Evolutionary conservation across 2,888 invertebrate species (phyloP).

Genomic region (Odontocolon sp.): DNA sequence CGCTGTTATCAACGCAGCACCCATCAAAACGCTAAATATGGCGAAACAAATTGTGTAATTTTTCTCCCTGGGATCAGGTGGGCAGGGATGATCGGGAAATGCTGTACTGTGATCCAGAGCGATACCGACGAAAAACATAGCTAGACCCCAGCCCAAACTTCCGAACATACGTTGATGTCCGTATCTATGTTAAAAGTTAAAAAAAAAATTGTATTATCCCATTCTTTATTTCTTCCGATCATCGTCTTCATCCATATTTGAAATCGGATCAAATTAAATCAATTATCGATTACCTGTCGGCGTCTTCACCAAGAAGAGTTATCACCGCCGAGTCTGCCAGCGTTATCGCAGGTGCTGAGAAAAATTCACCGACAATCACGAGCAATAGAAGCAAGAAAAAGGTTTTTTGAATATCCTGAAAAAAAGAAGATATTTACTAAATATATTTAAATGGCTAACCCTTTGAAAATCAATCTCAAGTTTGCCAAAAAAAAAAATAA

Average conservation of each 20-base stretch:
- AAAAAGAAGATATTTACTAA: slow-evolving; percentile 19
- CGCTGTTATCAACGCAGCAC: slow-evolving; percentile 95
- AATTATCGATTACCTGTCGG: slow-evolving; percentile 84
- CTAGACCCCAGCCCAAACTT: slow-evolving; percentile 98
- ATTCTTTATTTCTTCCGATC: background rate
- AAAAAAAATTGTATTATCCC: background rate
- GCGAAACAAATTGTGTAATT: slow-evolving; percentile 99
- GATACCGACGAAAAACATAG: slow-evolving; percentile 99
- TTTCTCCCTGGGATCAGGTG: slow-evolving; percentile 94
- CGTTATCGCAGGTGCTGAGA: slow-evolving; percentile 97
- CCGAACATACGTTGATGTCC: slow-evolving; percentile 99
- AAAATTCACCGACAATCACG: slow-evolving; percentile 98
- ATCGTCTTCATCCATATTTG: background rate
- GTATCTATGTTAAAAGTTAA: slow-evolving; percentile 83
- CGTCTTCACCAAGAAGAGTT: slow-evolving; percentile 93
- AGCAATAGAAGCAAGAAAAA: slow-evolving; percentile 96
- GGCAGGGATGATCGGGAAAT: slow-evolving; percentile 96
- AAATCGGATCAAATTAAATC: too few relatives aligned
- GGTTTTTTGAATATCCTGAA: slow-evolving; percentile 94
- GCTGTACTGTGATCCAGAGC: slow-evolving; percentile 98
- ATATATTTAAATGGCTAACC: too few relatives aligned
- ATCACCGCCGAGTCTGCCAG: slow-evolving; percentile 96
- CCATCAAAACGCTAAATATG: slow-evolving; percentile 98
- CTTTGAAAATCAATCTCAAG: too few relatives aligned
- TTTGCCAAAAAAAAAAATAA: too few relatives aligned